phyloP scores from a whole-genome alignment of 1,140 invertebrate genomes.

The Apolygus lucorum region DNA sequence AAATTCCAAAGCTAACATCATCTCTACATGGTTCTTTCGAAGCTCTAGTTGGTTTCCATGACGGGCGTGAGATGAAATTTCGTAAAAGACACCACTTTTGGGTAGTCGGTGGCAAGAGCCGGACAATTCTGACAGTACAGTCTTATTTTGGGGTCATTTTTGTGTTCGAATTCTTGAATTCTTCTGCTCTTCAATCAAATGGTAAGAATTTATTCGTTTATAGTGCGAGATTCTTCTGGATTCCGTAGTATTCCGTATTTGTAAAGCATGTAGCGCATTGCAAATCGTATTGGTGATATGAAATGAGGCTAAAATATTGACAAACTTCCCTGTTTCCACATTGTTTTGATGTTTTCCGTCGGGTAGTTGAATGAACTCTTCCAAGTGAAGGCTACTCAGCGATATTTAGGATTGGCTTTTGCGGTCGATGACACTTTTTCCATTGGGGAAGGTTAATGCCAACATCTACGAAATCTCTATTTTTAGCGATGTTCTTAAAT shows the following conservation, averaged over 20 bases:
- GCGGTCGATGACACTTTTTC: conserved; percentile 8
- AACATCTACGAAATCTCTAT: not conserved
- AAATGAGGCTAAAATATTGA: too few relatives aligned
- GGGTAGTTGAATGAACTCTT: too few relatives aligned
- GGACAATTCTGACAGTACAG: not conserved
- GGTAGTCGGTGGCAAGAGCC: not conserved
- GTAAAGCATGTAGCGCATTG: too few relatives aligned
- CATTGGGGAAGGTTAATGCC: conserved; percentile 5
- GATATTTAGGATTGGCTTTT: too few relatives aligned
- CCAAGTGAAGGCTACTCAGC: too few relatives aligned
- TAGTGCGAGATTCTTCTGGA: too few relatives aligned
- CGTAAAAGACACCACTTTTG: not conserved
- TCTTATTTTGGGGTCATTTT: not conserved
- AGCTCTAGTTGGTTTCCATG: not conserved
- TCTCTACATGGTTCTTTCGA: not conserved
- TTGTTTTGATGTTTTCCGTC: too few relatives aligned
- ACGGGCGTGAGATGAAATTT: not conserved
- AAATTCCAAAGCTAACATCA: not conserved
- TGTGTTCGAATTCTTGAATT: not conserved
- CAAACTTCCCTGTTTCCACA: too few relatives aligned
- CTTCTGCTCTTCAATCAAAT: too few relatives aligned
- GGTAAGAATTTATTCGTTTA: too few relatives aligned
- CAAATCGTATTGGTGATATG: too few relatives aligned
- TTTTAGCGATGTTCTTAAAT: not conserved
- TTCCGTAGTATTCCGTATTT: too few relatives aligned